These are phyloP conservation scores for Monoplex corrugatus DNA, from an alignment of 2,888 invertebrate species.

Conservation along the genomic window DNA sequence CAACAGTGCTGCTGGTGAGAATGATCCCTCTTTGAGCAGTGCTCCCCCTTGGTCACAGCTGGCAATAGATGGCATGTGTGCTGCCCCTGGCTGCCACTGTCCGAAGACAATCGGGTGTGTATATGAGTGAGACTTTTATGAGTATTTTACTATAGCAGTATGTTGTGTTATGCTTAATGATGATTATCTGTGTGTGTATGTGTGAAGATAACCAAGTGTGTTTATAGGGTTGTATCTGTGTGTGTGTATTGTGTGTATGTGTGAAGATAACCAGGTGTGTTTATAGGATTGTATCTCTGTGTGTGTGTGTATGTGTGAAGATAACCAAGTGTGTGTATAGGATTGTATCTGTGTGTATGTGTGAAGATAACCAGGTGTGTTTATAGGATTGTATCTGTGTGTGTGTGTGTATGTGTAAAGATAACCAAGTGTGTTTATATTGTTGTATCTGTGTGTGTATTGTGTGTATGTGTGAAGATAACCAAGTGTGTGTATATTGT, in stretches of 20 bases:
- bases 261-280: not conserved
- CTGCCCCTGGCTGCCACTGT: constrained; percentile 65
- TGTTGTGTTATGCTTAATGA: not conserved
- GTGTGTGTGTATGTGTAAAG: too few relatives aligned
- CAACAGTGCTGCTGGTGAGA: not conserved
- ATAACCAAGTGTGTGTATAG: too few relatives aligned
- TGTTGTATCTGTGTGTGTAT: too few relatives aligned
- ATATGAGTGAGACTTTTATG: too few relatives aligned
- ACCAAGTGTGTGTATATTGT: too few relatives aligned
- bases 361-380: too few relatives aligned
- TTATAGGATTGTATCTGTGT: too few relatives aligned
- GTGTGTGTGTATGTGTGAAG: not conserved
- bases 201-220: not conserved
- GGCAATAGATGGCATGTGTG: not conserved
- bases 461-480: too few relatives aligned
- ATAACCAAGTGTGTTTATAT: too few relatives aligned
- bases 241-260: not conserved
- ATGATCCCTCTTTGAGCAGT: not conserved
- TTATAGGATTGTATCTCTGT: not conserved
- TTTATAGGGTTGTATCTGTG: not conserved
- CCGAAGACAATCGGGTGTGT: constrained; percentile 76
- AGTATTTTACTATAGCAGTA: not conserved
- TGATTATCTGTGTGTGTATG: not conserved
- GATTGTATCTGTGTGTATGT: too few relatives aligned
- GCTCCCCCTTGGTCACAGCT: constrained; percentile 13